Evolutionary conservation across 2,888 invertebrate genomes (phyloP).

Genomic region (Patella ulyssiponensis): DNA sequence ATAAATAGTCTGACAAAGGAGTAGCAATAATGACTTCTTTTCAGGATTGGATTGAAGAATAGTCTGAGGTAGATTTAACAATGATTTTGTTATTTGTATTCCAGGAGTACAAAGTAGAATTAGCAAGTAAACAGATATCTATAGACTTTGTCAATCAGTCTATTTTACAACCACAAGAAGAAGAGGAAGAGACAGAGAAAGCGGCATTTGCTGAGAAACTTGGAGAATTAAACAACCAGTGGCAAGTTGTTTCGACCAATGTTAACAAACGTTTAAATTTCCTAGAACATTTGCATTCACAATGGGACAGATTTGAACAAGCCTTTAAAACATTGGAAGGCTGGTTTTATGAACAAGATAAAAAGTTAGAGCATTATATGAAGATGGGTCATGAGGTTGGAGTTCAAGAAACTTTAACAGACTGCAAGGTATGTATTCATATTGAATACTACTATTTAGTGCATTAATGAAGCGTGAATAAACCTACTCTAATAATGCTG

Average conservation of each 20-base stretch:
- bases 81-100: background rate
- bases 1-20: too few species aligned
- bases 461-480: background rate
- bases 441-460: background rate
- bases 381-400: constrained; percentile 65
- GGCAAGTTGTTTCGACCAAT: constrained; percentile 55
- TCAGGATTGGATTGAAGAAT: too few species aligned
- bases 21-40: too few species aligned
- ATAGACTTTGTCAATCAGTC: constrained; percentile 69
- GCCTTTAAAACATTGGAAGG: constrained; percentile 50
- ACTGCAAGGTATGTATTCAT: constrained; percentile 58
- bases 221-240: constrained; percentile 60
- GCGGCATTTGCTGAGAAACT: constrained; percentile 67
- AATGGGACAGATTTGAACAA: constrained; percentile 67
- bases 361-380: constrained; percentile 58
- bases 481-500: background rate
- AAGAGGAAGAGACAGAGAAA: constrained; percentile 53
- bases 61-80: too few species aligned
- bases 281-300: constrained; percentile 51
- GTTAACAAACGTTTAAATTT: constrained; percentile 56
- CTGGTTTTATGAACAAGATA: constrained; percentile 66
- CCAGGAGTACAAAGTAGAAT: constrained; percentile 68
- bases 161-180: constrained; percentile 49
- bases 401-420: constrained; percentile 64
- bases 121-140: constrained; percentile 65